phyloP scores from a whole-genome alignment of 2,113 vertebrate species.

The Ovis canadensis region DNA sequence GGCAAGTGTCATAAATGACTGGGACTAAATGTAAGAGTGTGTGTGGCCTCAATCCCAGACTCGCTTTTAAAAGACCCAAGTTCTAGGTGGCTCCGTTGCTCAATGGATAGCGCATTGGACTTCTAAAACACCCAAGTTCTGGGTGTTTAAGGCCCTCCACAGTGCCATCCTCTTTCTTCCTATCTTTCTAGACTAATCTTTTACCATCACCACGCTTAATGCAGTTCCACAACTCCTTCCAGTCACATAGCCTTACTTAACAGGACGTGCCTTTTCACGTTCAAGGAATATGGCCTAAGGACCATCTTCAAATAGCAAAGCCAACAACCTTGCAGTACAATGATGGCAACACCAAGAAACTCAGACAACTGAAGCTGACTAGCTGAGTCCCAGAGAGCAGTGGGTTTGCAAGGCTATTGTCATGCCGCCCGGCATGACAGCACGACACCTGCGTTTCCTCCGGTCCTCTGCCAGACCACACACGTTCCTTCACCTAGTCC shows the following conservation, averaged over 20 bases:
- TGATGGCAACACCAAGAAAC: background rate
- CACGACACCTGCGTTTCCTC: background rate
- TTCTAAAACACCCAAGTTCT: background rate
- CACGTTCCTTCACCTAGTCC: too few species aligned
- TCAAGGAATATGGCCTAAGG: background rate
- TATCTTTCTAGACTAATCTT: background rate
- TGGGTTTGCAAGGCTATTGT: background rate
- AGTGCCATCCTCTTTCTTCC: background rate
- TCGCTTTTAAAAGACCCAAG: background rate
- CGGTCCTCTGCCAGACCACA: background rate
- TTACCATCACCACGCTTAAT: background rate
- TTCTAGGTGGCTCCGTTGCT: background rate
- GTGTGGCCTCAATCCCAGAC: background rate
- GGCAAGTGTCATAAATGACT: conserved; percentile 32
- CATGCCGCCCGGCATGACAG: too few species aligned
- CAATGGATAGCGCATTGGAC: too few species aligned
- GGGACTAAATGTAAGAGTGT: background rate
- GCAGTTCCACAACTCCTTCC: background rate
- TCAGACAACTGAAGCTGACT: background rate
- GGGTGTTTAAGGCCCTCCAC: background rate
- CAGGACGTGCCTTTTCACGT: background rate
- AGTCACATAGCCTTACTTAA: background rate
- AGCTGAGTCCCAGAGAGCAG: background rate
- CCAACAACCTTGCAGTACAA: too few species aligned
- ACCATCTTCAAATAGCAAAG: background rate